Evolutionary conservation across 2,888 invertebrate genomes (phyloP).

Genomic region (Tetranychus truncatus): DNA sequence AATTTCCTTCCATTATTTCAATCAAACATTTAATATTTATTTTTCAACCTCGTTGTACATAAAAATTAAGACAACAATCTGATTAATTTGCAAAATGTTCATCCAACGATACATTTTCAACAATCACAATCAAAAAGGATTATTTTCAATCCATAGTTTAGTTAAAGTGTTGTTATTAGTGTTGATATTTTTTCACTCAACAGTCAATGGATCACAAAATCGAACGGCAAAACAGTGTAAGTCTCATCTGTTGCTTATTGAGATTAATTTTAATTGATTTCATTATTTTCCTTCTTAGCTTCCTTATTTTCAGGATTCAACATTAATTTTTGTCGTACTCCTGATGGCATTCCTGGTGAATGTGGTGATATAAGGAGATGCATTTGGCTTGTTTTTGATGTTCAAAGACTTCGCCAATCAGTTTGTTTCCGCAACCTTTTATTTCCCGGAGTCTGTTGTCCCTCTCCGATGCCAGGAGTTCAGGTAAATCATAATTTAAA

Average conservation of each 20-base stretch:
- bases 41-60: neutral
- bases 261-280: neutral
- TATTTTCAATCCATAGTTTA: neutral
- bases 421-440: slow-evolving; percentile 76
- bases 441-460: slow-evolving; percentile 80
- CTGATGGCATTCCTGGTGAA: slow-evolving; percentile 55
- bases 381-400: slow-evolving; percentile 37
- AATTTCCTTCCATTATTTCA: no score
- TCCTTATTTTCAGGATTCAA: slow-evolving; percentile 1
- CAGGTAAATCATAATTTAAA: neutral
- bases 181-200: neutral
- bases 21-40: neutral
- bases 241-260: neutral
- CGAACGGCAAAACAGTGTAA: slow-evolving; percentile 7
- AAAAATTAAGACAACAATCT: no score
- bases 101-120: no score
- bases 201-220: neutral
- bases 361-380: slow-evolving; percentile 69
- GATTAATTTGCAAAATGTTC: no score
- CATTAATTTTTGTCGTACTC: slow-evolving; percentile 47
- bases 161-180: neutral
- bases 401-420: slow-evolving; percentile 61
- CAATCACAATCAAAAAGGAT: neutral
- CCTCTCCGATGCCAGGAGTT: slow-evolving; percentile 31
- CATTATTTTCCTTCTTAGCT: neutral